Percentiles rank a stretch among this genome's conserved stretches.
Evolutionary conservation across 1,140 invertebrate species (phyloP).

Genomic region (Bombyx mandarina): DNA sequence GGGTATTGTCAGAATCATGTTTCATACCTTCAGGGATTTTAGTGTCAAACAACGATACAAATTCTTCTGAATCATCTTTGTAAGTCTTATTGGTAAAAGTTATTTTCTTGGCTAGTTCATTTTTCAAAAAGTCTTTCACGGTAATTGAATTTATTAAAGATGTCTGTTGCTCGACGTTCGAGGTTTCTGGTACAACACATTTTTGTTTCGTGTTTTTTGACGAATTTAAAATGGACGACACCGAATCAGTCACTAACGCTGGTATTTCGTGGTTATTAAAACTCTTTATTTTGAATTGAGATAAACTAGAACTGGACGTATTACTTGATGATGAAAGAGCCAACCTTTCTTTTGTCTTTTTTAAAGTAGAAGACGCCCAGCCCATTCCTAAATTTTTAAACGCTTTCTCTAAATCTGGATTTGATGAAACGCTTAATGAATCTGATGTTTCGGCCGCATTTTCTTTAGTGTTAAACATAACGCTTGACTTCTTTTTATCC

Average conservation of each 20-base stretch:
- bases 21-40: conserved; percentile 57
- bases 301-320: conserved; percentile 63
- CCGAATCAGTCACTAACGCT: conserved; percentile 33
- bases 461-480: conserved; percentile 36
- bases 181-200: conserved; percentile 21
- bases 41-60: conserved; percentile 53
- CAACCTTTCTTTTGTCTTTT: conserved; percentile 76
- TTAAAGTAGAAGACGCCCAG: conserved; percentile 77
- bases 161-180: conserved; percentile 49
- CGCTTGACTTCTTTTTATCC: conserved; percentile 29
- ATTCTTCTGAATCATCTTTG: conserved; percentile 40
- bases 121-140: conserved; percentile 57
- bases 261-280: conserved; percentile 35
- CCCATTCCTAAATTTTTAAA: conserved; percentile 74
- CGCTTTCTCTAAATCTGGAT: conserved; percentile 72
- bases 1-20: conserved; percentile 17
- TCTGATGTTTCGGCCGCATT: conserved; percentile 57
- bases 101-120: conserved; percentile 57
- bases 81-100: conserved; percentile 49
- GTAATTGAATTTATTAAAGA: conserved; percentile 52
- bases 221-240: conserved; percentile 24
- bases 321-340: conserved; percentile 75
- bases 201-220: conserved; percentile 23
- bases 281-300: conserved; percentile 46
- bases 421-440: conserved; percentile 56